Evolutionary conservation across 1,140 invertebrate genomes (phyloP), one percentile per base, ranked within the genome.

Genomic region (Diprion similis): DNA sequence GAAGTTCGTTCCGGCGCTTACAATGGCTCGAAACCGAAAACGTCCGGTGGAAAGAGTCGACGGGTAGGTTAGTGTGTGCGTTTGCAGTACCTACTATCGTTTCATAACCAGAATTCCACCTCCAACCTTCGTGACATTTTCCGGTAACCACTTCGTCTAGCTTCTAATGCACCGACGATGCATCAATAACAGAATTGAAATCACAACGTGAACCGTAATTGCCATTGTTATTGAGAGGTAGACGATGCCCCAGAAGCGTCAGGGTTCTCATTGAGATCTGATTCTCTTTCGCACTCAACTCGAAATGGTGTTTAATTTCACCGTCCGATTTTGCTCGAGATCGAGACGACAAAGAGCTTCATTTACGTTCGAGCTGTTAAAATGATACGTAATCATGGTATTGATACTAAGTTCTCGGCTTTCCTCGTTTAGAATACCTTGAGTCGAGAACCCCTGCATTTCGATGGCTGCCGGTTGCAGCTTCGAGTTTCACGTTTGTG

Each of bases 1-100:
- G 78, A 87, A 87, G 83, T 85, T 87, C 85, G 83, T 81, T 85
- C 80, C 71, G 76, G 78, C 46, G 78, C 74, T 75, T 73, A 86
- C 83, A 87, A 88, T 88, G 85, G 85, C 75, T 83, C 75, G 83
- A 85, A 85, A 87, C 83, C 85, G 82, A 86, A 87, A 87, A 86
- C 83, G 83, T 87, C 84, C 83, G 86, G 87, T 85, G 86, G 84
- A 88, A 87, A 86, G 83, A 82, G 85, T 84, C 84, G 80, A 82
- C 79, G 45, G 10, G 65, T 69, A 47, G 8, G 13, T 37, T 68
- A 1, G n/a, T 59, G 17, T 46, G 37, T 48, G 47, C 68, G 19
- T 66, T 18, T 37, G 51, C 47, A 47, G 51, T 18, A 73, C 66
- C 47, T 67, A 64, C 80, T 83, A 80, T 77, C 75, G 78, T 86